Evolutionary conservation across 2,797 vertebrate species (phyloP).

Genomic region (Eleutherodactylus coqui): DNA sequence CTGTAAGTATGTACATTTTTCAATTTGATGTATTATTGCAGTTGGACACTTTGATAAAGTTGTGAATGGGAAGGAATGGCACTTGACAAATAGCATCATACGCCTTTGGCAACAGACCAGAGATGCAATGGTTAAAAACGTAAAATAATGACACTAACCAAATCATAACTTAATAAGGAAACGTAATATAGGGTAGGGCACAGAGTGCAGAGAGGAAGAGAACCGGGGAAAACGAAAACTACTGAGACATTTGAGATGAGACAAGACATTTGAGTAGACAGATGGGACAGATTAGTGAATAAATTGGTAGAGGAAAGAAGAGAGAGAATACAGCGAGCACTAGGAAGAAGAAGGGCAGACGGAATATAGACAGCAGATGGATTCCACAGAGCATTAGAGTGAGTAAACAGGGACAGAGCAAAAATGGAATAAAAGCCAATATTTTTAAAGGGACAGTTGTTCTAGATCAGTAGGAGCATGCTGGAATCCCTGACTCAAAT

Average conservation of each 20-base stretch:
- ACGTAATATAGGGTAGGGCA: constrained; percentile 16
- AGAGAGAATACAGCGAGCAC: constrained; percentile 25
- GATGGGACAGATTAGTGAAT: constrained; percentile 46
- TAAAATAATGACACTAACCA: background rate
- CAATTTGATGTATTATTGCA: background rate
- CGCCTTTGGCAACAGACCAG: background rate
- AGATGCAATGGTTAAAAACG: background rate
- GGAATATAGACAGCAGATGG: constrained; percentile 24
- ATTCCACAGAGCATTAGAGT: background rate
- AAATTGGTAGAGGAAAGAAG: constrained; percentile 41
- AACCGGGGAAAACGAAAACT: constrained; percentile 11
- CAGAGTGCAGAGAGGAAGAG: background rate
- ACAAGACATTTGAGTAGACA: constrained; percentile 35
- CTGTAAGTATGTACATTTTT: background rate
- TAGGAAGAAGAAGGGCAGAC: constrained; percentile 38
- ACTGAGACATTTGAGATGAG: constrained; percentile 42
- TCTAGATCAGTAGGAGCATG: background rate
- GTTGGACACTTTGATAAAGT: background rate
- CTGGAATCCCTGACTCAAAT: background rate
- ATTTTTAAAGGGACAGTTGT: background rate
- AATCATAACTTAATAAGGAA: background rate
- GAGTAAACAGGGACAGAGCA: background rate
- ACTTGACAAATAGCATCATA: too few species aligned
- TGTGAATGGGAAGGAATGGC: background rate
- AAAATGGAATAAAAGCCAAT: background rate